phyloP scores from a whole-genome alignment of 2,888 invertebrate species.

The Achlya flavicornis region DNA sequence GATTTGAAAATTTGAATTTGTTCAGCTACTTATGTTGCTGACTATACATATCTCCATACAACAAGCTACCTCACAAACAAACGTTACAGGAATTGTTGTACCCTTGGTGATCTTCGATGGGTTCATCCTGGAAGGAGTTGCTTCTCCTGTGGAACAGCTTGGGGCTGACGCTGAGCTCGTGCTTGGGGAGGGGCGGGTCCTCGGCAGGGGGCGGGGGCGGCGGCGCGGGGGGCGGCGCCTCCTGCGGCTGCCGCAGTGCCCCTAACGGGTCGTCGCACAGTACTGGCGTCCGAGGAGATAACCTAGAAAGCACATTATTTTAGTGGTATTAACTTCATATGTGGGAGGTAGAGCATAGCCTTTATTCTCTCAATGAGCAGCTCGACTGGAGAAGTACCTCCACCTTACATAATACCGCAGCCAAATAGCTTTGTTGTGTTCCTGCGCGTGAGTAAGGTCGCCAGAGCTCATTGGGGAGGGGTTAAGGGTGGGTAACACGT shows the following conservation, averaged over 20 bases:
- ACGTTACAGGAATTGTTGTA: constrained; percentile 65
- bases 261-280: constrained; percentile 96
- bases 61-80: neutral
- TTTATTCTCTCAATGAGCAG: no score
- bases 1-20: no score
- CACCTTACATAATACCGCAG: no score
- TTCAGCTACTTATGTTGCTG: no score
- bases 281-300: constrained; percentile 92
- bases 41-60: neutral
- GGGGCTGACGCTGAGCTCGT: constrained; percentile 86
- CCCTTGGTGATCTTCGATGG: constrained; percentile 70
- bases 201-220: constrained; percentile 35
- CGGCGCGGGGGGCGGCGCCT: constrained; percentile 35
- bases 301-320: constrained; percentile 61
- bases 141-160: constrained; percentile 86
- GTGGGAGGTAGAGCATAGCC: no score
- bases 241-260: constrained; percentile 81
- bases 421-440: no score
- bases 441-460: no score
- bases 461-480: no score
- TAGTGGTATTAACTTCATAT: no score
- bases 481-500: no score
- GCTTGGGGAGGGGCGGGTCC: constrained; percentile 56
- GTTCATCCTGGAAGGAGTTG: constrained; percentile 81
- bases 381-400: no score